These are phyloP conservation scores for Cassiopea andromeda DNA, from an alignment of 30 jellyfish, hydroid and myxozoan genomes.

Conservation along the genomic window DNA sequence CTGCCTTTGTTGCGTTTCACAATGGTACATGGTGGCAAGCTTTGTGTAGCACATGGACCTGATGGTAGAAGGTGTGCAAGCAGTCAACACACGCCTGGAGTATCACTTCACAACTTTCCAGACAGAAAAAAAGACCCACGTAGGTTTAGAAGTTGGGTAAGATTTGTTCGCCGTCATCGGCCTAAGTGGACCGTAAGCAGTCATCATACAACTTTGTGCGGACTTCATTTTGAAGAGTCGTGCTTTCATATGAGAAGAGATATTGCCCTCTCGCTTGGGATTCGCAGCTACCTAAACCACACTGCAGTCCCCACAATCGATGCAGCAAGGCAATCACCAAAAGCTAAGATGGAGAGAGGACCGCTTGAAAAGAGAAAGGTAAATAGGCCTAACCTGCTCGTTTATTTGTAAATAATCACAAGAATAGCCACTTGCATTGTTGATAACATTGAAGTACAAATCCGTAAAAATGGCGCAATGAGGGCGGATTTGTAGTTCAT, in stretches of 20 bases:
- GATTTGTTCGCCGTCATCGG: conserved; percentile 34
- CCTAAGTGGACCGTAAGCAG: conserved; percentile 8
- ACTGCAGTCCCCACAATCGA: conserved; percentile 55
- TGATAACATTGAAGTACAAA: too few species aligned
- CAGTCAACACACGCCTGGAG: conserved; percentile 25
- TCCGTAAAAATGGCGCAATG: too few species aligned
- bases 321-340: conserved; percentile 39
- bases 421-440: too few species aligned
- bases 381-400: conserved; percentile 13
- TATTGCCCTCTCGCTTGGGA: conserved; percentile 48
- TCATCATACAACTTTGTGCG: conserved; percentile 13
- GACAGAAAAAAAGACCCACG: not conserved
- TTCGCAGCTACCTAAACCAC: conserved; percentile 16
- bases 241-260: conserved; percentile 25
- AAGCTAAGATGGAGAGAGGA: not conserved
- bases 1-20: too few species aligned
- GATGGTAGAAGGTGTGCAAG: conserved; percentile 26
- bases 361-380: conserved; percentile 21
- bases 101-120: conserved; percentile 17
- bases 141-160: conserved; percentile 8
- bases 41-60: conserved; percentile 27
- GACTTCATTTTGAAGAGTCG: conserved; percentile 42
- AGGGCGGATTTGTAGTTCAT: too few species aligned
- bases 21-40: not conserved
- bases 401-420: not conserved